Percentiles rank a stretch among this genome's conserved stretches.
Evolutionary conservation across 2,888 invertebrate species (phyloP).

Genomic region (Ashinkailepas kermadecensis): DNA sequence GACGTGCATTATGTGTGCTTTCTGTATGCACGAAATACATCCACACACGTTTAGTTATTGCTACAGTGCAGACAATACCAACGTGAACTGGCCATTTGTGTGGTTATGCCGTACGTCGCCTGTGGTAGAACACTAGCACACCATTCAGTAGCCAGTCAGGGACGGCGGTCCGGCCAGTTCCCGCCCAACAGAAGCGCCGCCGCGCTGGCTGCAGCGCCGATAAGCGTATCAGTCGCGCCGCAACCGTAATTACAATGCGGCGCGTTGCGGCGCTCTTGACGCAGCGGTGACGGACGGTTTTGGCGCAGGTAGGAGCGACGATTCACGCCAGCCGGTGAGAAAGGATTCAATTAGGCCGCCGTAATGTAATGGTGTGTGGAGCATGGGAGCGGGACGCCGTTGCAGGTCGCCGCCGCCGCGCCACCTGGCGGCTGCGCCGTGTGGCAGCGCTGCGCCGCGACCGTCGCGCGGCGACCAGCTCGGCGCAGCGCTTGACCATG

Average conservation of each 20-base stretch:
- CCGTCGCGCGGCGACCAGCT: no score
- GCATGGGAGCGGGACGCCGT: background rate
- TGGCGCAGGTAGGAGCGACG: background rate
- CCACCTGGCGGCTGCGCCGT: background rate
- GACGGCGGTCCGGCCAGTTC: no score
- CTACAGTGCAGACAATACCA: no score
- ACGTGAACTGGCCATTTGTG: no score
- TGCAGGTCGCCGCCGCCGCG: background rate
- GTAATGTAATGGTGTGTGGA: background rate
- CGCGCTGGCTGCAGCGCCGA: background rate
- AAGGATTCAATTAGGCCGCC: background rate
- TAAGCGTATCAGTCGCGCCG: background rate
- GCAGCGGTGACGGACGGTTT: constrained; percentile 5
- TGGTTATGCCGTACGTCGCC: no score
- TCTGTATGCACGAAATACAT: no score
- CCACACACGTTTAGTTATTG: no score
- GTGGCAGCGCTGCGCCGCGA: background rate
- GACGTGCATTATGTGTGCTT: no score
- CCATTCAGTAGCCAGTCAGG: no score
- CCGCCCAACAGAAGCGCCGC: background rate
- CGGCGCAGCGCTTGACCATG: no score
- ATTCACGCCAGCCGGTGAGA: background rate
- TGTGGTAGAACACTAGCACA: no score
- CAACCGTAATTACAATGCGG: background rate
- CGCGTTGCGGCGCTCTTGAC: background rate